Conservation (phyloP, 53 echinoderm and acorn worm species). For the Paelopatides confundens region DNA sequence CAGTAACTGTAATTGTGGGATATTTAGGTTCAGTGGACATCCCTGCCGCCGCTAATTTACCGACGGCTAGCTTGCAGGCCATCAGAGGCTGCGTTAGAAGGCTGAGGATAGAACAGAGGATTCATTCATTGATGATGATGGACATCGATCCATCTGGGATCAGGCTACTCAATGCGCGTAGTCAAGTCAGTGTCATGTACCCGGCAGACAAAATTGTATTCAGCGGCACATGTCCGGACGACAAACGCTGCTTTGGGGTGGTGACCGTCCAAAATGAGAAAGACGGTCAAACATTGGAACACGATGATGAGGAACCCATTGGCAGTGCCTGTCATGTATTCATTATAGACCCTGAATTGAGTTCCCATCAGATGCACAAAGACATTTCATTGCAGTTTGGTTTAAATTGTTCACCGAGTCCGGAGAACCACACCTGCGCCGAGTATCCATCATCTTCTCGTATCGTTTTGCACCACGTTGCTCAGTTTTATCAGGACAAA, state of each 20-base stretch:
- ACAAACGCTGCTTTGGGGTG: constrained; percentile 95
- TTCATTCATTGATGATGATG: constrained; percentile 96
- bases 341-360: constrained; percentile 88
- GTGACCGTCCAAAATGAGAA: constrained; percentile 86
- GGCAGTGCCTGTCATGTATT: constrained; percentile 99
- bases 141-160: constrained; percentile 83
- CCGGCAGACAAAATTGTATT: constrained; percentile 91
- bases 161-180: constrained; percentile 78
- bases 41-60: constrained; percentile 95
- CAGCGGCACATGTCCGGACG: constrained; percentile 96
- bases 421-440: constrained; percentile 82
- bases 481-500: constrained; percentile 78
- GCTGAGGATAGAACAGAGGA: constrained; percentile 88
- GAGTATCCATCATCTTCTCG: constrained; percentile 89
- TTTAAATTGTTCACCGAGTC: constrained; percentile 74
- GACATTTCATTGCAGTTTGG: constrained; percentile 83
- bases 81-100: constrained; percentile 97
- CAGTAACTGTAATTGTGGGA: constrained; percentile 71
- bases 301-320: constrained; percentile 85
- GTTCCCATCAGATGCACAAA: constrained; percentile 82
- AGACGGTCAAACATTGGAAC: constrained; percentile 58
- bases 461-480: constrained; percentile 75
- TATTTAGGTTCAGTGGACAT: constrained; percentile 98
- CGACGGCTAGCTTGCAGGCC: constrained; percentile 96
- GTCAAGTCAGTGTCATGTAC: constrained; percentile 81